These are phyloP conservation scores for Drosophila suzukii DNA, from an alignment of 1,140 invertebrate genomes.

Conservation along the genomic window DNA sequence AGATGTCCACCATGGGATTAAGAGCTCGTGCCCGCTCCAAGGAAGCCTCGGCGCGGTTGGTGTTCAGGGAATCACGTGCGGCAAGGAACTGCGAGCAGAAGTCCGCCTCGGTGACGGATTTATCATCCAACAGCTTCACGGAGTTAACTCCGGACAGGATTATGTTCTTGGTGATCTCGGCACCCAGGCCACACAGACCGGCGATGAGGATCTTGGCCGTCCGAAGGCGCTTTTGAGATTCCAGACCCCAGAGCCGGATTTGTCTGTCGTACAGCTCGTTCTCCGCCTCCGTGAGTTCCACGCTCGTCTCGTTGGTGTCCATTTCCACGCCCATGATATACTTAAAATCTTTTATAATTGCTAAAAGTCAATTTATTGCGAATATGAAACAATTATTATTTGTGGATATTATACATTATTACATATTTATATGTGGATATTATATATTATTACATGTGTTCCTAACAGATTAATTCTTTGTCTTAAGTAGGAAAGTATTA, in stretches of 20 bases:
- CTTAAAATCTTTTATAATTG: no score
- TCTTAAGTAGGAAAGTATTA: no score
- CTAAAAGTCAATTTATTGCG: no score
- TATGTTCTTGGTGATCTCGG: constrained; percentile 98
- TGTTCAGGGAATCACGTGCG: constrained; percentile 88
- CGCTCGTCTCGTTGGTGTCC: constrained; percentile 81
- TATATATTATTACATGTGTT: no score
- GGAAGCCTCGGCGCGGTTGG: constrained; percentile 94
- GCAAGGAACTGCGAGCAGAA: constrained; percentile 92
- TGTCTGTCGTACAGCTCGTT: constrained; percentile 98
- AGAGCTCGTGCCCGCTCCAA: constrained; percentile 90
- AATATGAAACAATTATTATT: no score
- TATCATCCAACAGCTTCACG: constrained; percentile 94
- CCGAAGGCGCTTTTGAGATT: constrained; percentile 97
- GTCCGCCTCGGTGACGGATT: constrained; percentile 90
- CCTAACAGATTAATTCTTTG: no score
- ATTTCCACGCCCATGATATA: constrained; percentile 59
- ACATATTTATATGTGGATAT: no score
- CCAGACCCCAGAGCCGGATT: constrained; percentile 98
- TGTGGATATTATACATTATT: no score
- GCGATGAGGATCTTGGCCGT: constrained; percentile 94
- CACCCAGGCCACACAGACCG: constrained; percentile 95
- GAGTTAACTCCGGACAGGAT: constrained; percentile 97
- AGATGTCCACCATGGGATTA: constrained; percentile 96
- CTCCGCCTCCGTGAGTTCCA: constrained; percentile 93